These are phyloP conservation scores for Dendrophyllia cribrosa DNA, from an alignment of 64 coral and sea anemone species.

Conservation along the genomic window DNA sequence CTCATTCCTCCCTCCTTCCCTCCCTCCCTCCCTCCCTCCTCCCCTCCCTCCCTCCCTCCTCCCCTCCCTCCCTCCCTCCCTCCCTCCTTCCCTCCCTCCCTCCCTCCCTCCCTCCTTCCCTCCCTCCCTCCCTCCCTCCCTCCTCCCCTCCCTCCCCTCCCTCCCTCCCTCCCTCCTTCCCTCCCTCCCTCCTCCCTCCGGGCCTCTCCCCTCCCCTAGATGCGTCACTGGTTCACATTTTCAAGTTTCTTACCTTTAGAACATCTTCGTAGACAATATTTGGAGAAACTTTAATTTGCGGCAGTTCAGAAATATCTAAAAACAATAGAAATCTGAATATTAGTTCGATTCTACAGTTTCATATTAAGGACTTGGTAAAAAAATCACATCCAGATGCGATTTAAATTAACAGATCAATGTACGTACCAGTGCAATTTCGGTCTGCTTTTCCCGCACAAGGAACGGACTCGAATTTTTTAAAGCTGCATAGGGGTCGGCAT, in stretches of 20 bases:
- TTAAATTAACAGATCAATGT: background rate
- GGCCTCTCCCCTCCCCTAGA: too few relatives aligned
- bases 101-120: too few relatives aligned
- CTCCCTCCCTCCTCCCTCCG: too few relatives aligned
- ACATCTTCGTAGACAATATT: conserved; percentile 81
- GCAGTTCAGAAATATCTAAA: conserved; percentile 76
- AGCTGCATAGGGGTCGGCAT: conserved; percentile 75
- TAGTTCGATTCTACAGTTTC: background rate
- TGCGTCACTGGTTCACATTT: too few relatives aligned
- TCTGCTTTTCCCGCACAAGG: conserved; percentile 72
- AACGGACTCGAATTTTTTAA: conserved; percentile 80
- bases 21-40: too few relatives aligned
- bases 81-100: too few relatives aligned
- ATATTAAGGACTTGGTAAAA: background rate
- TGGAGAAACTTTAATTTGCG: conserved; percentile 70
- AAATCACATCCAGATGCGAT: background rate
- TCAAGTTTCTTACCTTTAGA: conserved; percentile 56
- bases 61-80: too few relatives aligned
- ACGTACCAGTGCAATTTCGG: conserved; percentile 79
- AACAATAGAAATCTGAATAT: background rate
- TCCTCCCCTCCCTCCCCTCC: too few relatives aligned
- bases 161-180: too few relatives aligned
- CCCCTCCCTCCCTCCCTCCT: too few relatives aligned
- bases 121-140: too few relatives aligned
- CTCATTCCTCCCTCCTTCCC: too few relatives aligned